Evolutionary conservation across 2,113 vertebrate species (phyloP), one percentile per base, ranked within the genome.

Genomic region (Amblyornis subalaris): DNA sequence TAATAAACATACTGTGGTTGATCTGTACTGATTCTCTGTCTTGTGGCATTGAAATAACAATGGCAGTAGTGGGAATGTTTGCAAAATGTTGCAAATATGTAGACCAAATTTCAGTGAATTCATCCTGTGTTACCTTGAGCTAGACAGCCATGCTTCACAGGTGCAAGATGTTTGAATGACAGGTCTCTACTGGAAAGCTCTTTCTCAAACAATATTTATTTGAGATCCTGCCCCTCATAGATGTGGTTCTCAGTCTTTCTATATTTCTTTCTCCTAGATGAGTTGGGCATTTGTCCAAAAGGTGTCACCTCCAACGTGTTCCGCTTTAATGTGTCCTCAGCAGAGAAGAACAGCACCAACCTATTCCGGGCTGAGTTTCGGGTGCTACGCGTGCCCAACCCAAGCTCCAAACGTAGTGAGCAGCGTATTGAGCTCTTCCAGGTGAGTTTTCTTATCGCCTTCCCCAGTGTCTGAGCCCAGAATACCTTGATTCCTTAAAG

Each of bases 371-470:
- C 99, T 2, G 99, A 99, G 97, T 99, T 99, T 92, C 98, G 99
- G 58, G 98, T 99, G 75, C 97, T 99, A 96, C 97, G 99, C 9
- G 98, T 99, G 93, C 98, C 99, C 82, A 99, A 99, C 94, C 94
- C 88, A 3, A 97, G 88, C 33, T 98, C 99, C 96, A 99, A 99
- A 97, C 99, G 98, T 91, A 98, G 97, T 0, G 99, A 99, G 92
- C 99, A 99, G 97, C 98, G 99, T 89, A 99, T 99, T 58, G 99
- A 99, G 96, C 98, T 99, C 94, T 99, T 99, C 97, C 99, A 99
- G 98, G 99, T 99, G 96, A 95, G 75, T 55, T 28, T 26, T 66
- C 7, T 61, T 35, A 50, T 31, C 26, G 14, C 40, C 29, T 67
- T 73, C 23, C 42, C 29, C 33, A 19, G 12, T 73, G 53, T 57